Base-by-base conservation (phyloP, 2,888 invertebrate genomes). In the Ormyrus rosae region DNA sequence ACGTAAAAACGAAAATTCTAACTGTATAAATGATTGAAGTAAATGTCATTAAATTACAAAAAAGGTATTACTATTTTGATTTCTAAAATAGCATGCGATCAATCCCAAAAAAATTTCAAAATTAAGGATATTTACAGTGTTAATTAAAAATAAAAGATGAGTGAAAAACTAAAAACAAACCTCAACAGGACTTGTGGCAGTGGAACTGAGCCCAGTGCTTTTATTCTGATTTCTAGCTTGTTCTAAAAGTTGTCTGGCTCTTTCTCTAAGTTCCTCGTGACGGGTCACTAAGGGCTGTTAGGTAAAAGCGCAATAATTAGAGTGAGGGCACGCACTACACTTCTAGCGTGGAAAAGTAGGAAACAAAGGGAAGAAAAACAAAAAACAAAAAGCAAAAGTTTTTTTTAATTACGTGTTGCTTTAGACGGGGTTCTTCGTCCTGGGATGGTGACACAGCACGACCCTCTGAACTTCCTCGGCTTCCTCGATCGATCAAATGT, bases 221-320 rank as follows among this genome's bases (percentile, higher is more conserved):
- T 91, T 91, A 46, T 88, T 87, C 83, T 89, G 89, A 83, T 85
- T 89, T 90, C 95, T 94, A 19, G 96, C 95, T 85, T 96, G 95
- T 88, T 96, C 96, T 85, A 97, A 92, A 90, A 97, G 93, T 90
- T 95, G 94, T 90, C 96, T 94, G 85, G 97, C 97, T 91, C 96
- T 92, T 92, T 96, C 96, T 90, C 96, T 94, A 86, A 97, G 92
- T 91, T 97, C 96, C 86, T 96, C 95, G 89, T 96, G 96, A 77
- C 96, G 94, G 85, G 95, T 95, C 88, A 95, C 92, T 89, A 95
- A 92, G 92, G 95, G 94, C 95, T 96, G 92, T 90, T 87, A 88
- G 89, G 90, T 89, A 88, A 91, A 90, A 91, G 89, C 88, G 88
- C 87, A 86, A 86, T 88, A 86, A 86, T 85, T 88, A 74, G 67